phyloP scores from a whole-genome alignment of 2,888 invertebrate genomes.

The Melanostoma scalare region DNA sequence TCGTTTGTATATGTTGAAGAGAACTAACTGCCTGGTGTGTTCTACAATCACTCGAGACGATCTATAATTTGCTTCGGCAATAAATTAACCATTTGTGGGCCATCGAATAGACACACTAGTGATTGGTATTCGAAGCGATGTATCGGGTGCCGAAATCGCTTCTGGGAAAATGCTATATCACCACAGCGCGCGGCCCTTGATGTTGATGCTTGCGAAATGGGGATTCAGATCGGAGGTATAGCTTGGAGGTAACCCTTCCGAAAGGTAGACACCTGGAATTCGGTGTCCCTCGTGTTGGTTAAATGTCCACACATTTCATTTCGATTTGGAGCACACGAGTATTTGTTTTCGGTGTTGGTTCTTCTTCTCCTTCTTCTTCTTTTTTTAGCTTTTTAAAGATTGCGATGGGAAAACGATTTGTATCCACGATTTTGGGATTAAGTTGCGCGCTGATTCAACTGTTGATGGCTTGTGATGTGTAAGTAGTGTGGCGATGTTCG shows the following conservation, averaged over 20 bases:
- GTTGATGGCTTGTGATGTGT: conserved; percentile 21
- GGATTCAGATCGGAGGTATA: background rate
- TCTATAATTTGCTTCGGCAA: conserved; percentile 71
- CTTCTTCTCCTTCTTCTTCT: background rate
- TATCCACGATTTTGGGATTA: conserved; percentile 60
- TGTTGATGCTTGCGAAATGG: conserved; percentile 47
- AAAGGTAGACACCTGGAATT: conserved; percentile 56
- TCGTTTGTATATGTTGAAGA: conserved; percentile 36
- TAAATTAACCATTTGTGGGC: conserved; percentile 69
- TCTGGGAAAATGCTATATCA: conserved; percentile 58
- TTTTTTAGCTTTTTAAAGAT: conserved; percentile 4
- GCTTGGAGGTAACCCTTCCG: conserved; percentile 35
- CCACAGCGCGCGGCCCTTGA: conserved; percentile 50
- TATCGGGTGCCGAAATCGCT: conserved; percentile 68
- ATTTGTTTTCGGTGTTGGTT: conserved; percentile 1
- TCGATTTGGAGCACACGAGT: conserved; percentile 52
- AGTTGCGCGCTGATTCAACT: conserved; percentile 57
- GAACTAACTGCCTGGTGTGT: conserved; percentile 51
- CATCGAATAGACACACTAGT: conserved; percentile 47
- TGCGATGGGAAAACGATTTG: conserved; percentile 31
- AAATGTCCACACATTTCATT: conserved; percentile 40
- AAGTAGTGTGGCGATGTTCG: conserved; percentile 25
- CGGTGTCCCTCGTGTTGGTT: conserved; percentile 31
- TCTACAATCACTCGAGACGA: conserved; percentile 66
- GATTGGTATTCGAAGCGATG: conserved; percentile 70